Evolutionary conservation across 2,888 invertebrate species (phyloP).

Genomic region (Biston stratarius): DNA sequence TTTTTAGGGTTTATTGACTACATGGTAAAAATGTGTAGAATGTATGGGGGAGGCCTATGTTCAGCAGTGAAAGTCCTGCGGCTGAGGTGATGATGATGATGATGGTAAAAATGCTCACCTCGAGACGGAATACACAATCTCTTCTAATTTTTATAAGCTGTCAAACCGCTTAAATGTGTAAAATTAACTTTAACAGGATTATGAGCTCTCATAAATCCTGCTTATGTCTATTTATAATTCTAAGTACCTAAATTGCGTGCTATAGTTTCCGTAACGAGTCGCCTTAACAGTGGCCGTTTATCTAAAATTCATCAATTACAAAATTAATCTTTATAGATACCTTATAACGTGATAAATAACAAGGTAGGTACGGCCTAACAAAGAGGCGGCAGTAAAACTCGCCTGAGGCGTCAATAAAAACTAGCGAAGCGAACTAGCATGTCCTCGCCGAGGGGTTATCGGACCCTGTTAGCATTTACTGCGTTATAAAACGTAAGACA

Average conservation of each 20-base stretch:
- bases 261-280: not conserved
- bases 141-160: too few species aligned
- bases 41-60: too few species aligned
- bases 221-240: too few species aligned
- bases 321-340: not conserved
- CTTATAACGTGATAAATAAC: constrained; percentile 29
- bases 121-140: too few species aligned
- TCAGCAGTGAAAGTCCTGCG: too few species aligned
- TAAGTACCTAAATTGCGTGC: not conserved
- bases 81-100: too few species aligned
- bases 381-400: constrained; percentile 62
- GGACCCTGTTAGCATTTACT: constrained; percentile 84
- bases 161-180: too few species aligned
- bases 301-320: not conserved
- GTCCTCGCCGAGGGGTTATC: constrained; percentile 84
- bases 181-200: too few species aligned
- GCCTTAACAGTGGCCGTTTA: not conserved
- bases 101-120: too few species aligned
- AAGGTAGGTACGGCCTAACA: constrained; percentile 42
- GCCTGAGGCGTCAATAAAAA: constrained; percentile 63
- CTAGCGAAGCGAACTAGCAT: constrained; percentile 69
- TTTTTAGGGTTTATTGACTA: too few species aligned
- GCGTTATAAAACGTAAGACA: constrained; percentile 78
- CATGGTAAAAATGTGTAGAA: too few species aligned
- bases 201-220: too few species aligned